Conservation (phyloP, 2,888 invertebrate species). For the Eilema caniola region DNA sequence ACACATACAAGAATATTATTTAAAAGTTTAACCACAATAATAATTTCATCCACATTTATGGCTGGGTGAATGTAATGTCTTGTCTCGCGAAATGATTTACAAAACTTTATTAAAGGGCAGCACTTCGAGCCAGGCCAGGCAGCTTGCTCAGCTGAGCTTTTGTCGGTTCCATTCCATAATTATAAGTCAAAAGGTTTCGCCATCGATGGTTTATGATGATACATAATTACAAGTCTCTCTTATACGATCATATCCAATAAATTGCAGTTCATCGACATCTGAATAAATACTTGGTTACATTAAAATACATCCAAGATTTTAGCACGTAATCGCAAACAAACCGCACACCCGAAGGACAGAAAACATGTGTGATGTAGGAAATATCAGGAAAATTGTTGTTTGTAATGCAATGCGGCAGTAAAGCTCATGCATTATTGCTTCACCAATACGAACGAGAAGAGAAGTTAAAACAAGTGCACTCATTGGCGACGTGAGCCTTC, state of each 20-base stretch:
- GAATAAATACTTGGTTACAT: slow-evolving; percentile 47
- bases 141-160: slow-evolving; percentile 56
- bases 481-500: slow-evolving; percentile 61
- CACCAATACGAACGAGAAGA: slow-evolving; percentile 58
- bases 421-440: slow-evolving; percentile 63
- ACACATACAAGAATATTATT: slow-evolving; percentile 5
- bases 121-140: slow-evolving; percentile 50
- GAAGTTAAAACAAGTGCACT: slow-evolving; percentile 74
- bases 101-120: slow-evolving; percentile 74
- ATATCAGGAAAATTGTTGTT: slow-evolving; percentile 58
- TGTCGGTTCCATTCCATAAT: slow-evolving; percentile 70
- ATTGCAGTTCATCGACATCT: slow-evolving; percentile 65
- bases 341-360: slow-evolving; percentile 35
- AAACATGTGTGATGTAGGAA: slow-evolving; percentile 54
- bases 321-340: slow-evolving; percentile 25
- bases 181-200: slow-evolving; percentile 77
- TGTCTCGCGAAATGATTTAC: slow-evolving; percentile 65
- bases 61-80: slow-evolving; percentile 49
- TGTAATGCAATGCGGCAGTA: slow-evolving; percentile 71
- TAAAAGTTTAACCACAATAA: slow-evolving; percentile 29
- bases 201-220: slow-evolving; percentile 67
- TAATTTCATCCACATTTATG: slow-evolving; percentile 45
- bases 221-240: slow-evolving; percentile 69
- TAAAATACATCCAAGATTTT: slow-evolving; percentile 37
- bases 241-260: slow-evolving; percentile 59